Conservation (phyloP, 2,888 invertebrate genomes). For the Mylabris sibirica region DNA sequence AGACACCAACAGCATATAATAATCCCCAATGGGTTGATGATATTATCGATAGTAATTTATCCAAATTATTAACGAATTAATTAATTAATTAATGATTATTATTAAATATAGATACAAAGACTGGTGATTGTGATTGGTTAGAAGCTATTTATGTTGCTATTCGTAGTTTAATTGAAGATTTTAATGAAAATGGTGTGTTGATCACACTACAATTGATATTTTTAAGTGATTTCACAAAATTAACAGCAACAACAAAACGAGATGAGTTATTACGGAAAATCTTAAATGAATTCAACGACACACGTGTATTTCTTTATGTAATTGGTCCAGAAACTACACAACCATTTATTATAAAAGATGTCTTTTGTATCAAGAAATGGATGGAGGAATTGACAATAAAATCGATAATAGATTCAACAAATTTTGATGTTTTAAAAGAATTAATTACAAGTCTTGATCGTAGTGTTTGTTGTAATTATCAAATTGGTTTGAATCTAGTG, state of each 20-base stretch:
- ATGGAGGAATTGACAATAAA: constrained; percentile 20
- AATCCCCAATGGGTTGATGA: constrained; percentile 13
- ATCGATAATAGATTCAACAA: neutral
- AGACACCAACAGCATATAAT: constrained; percentile 11
- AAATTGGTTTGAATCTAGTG: constrained; percentile 26
- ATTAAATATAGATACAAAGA: constrained; percentile 15
- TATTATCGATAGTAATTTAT: constrained; percentile 20
- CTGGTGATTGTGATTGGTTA: constrained; percentile 25
- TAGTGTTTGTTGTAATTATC: constrained; percentile 23
- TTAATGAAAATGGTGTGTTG: constrained; percentile 5
- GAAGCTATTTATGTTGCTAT: constrained; percentile 24
- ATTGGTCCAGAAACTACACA: constrained; percentile 25
- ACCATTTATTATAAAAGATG: constrained; percentile 21
- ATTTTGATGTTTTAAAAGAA: constrained; percentile 16
- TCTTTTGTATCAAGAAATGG: constrained; percentile 19
- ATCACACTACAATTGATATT: constrained; percentile 25
- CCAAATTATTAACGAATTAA: neutral
- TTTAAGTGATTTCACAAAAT: constrained; percentile 23
- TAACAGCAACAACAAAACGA: neutral
- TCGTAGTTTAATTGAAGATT: constrained; percentile 21
- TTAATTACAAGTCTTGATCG: constrained; percentile 16
- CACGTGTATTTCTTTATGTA: constrained; percentile 23
- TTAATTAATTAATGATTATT: neutral
- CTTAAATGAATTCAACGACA: constrained; percentile 5
- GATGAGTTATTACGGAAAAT: constrained; percentile 17